Evolutionary conservation across 2,888 invertebrate genomes (phyloP), one percentile per base, ranked within the genome.

Genomic region (Siphonodentalium dalli): DNA sequence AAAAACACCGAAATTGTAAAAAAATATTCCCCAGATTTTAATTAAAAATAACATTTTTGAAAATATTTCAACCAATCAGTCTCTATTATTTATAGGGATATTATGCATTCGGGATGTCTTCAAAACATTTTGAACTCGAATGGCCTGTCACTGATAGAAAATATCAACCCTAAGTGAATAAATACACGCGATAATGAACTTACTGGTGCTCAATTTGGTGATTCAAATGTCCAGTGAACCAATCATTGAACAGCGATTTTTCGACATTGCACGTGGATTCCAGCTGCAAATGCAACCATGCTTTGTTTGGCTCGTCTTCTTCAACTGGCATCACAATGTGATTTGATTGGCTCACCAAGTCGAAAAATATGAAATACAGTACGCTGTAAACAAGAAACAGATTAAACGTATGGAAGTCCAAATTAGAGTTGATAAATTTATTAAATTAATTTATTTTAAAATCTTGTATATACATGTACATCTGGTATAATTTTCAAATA

Each of bases 161-260:
- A n/a, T n/a, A n/a, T 2, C 2, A 31, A 2, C 15, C 13, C 15
- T 15, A n/a, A n/a, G n/a, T 7, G 6, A 33, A 33, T 33, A n/a
- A 33, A 33, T 33, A n/a, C 18, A 33, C 18, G n/a, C 5, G n/a
- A 15, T 24, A 11, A 9, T 24, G 13, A 21, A 63, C 71, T 65
- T 57, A 76, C 74, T 74, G 74, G 51, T 74, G 74, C 52, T 74
- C 74, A 23, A 74, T 72, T 58, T 74, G 74, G 54, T 55, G 74
- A 58, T 74, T 75, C 34, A 74, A 65, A 53, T 75, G 75, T 26
- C 74, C 74, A 6, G 71, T 76, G 53, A 76, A 74, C 74, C 74
- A 74, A 53, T 74, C 72, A 55, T 76, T 74, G 57, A 74, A 76
- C 38, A 46, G 37, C 11, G 61, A 53, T 13, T 59, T 46, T 8